Evolutionary conservation across 2,113 vertebrate species (phyloP).

Genomic region (Coracopsis vasa): DNA sequence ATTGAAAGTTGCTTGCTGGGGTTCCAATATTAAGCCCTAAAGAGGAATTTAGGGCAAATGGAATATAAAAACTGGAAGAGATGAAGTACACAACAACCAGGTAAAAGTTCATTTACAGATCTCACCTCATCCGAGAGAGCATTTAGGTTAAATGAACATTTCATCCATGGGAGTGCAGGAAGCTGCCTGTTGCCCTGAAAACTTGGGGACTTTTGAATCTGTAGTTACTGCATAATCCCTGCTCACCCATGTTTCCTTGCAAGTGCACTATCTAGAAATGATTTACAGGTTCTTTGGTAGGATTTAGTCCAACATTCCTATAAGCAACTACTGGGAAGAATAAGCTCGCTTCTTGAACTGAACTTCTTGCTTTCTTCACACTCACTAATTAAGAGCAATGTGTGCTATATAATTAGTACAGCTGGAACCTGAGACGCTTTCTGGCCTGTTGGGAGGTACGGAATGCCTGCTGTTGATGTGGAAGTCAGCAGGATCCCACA

Average conservation of each 20-base stretch:
- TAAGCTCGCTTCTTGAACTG: background rate
- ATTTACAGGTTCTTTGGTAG: conserved; percentile 35
- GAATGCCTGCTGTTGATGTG: background rate
- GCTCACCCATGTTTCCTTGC: background rate
- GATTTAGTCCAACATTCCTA: background rate
- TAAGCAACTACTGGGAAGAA: background rate
- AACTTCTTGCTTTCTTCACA: background rate
- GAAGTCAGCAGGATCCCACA: background rate
- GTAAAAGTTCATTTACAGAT: conserved; percentile 4
- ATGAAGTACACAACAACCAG: background rate
- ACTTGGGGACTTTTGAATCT: background rate
- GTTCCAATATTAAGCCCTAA: conserved; percentile 52
- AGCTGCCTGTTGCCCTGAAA: background rate
- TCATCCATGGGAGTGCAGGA: background rate
- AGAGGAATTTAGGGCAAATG: conserved; percentile 28
- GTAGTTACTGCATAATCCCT: background rate
- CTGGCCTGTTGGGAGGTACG: background rate
- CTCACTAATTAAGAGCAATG: background rate
- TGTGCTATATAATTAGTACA: background rate
- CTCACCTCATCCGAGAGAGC: background rate
- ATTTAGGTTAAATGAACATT: background rate
- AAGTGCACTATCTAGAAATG: conserved; percentile 23
- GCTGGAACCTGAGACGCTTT: background rate
- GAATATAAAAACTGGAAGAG: background rate
- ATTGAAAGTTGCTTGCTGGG: background rate